phyloP scores from a whole-genome alignment of 2,113 vertebrate species.

The Gadus macrocephalus region DNA sequence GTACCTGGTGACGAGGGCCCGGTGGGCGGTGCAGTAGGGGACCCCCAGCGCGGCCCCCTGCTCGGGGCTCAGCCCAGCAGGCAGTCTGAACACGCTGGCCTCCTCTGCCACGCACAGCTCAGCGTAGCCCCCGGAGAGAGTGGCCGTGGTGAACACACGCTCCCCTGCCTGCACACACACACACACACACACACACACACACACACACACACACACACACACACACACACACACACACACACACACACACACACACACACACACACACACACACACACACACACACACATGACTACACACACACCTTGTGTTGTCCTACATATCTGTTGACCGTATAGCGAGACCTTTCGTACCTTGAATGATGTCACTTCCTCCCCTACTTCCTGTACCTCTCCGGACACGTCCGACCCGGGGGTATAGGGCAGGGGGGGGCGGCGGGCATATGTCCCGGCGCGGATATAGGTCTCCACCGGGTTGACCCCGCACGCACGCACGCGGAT shows the following conservation, averaged over 20 bases:
- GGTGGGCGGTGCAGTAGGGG: constrained; percentile 90
- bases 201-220: not conserved
- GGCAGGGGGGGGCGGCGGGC: constrained; percentile 75
- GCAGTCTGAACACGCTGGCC: constrained; percentile 74
- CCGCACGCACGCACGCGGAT: constrained; percentile 86
- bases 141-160: constrained; percentile 80
- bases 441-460: constrained; percentile 80
- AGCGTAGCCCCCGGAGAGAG: constrained; percentile 83
- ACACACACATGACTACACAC: not conserved
- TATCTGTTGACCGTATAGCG: not conserved
- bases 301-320: not conserved
- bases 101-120: constrained; percentile 79
- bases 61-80: constrained; percentile 73
- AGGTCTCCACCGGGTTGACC: constrained; percentile 91
- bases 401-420: constrained; percentile 84
- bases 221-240: not conserved
- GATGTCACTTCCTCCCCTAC: constrained; percentile 74
- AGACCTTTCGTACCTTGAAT: not conserved
- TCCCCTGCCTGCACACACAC: constrained; percentile 79
- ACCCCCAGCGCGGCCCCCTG: constrained; percentile 86
- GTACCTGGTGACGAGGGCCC: constrained; percentile 92
- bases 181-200: not conserved
- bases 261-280: not conserved
- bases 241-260: not conserved
- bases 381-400: constrained; percentile 78